Evolutionary conservation across 2,113 vertebrate species (phyloP).

Genomic region (Hippocampus guttulatus): DNA sequence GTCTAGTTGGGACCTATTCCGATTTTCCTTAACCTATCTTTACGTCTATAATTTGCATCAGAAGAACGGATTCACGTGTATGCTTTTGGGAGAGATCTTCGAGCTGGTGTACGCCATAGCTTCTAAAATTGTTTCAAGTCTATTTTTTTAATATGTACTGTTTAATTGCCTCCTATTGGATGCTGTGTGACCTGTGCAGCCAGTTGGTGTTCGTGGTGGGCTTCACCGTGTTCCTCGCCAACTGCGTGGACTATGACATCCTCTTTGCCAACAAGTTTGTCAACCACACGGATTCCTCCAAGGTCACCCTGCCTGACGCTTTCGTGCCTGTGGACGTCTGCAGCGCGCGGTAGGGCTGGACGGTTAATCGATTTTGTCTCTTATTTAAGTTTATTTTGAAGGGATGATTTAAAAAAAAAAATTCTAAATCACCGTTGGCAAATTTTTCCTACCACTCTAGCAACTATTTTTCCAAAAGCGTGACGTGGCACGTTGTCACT

Average conservation of each 20-base stretch:
- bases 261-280: constrained; percentile 97
- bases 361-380: too few species aligned
- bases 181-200: constrained; percentile 60
- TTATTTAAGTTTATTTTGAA: too few species aligned
- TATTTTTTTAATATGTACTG: not conserved
- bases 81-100: constrained; percentile 94
- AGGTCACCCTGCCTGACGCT: constrained; percentile 93
- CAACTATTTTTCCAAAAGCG: too few species aligned
- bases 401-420: too few species aligned
- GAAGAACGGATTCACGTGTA: constrained; percentile 98
- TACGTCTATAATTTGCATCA: constrained; percentile 97
- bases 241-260: constrained; percentile 97
- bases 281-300: constrained; percentile 90
- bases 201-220: constrained; percentile 97
- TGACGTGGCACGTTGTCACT: too few species aligned
- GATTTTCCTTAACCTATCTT: constrained; percentile 38
- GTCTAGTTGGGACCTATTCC: not conserved
- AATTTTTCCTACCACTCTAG: too few species aligned
- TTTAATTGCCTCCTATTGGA: not conserved
- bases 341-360: constrained; percentile 77
- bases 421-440: too few species aligned
- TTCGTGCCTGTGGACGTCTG: constrained; percentile 87
- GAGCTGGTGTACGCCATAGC: constrained; percentile 86
- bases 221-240: constrained; percentile 95
- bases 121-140: not conserved